A percentile compares a stretch with the other conserved stretches of the same genome.
These are phyloP conservation scores for Vanessa atalanta DNA, from an alignment of 1,140 invertebrate species.

Conservation along the genomic window DNA sequence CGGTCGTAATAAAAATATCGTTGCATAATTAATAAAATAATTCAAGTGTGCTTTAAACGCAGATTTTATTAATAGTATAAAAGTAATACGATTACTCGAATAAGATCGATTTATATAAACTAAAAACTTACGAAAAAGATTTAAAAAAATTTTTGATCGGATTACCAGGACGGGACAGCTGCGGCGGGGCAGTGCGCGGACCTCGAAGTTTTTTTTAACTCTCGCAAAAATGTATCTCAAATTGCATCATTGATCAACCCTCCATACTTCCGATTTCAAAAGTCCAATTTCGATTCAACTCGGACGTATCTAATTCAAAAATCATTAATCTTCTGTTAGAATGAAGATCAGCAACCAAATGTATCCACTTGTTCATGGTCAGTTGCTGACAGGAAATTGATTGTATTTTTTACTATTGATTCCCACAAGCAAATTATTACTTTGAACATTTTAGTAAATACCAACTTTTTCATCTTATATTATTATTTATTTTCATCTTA, in stretches of 20 bases:
- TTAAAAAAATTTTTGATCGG: conserved; percentile 66
- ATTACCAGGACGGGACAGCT: conserved; percentile 71
- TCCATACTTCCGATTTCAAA: conserved; percentile 71
- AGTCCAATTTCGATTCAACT: conserved; percentile 76
- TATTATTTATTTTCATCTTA: neutral
- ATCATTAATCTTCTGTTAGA: conserved; percentile 74
- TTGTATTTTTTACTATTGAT: conserved; percentile 56
- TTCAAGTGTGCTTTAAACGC: neutral
- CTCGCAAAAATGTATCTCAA: conserved; percentile 70
- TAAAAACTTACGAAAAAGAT: conserved; percentile 53
- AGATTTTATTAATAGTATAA: conserved; percentile 2
- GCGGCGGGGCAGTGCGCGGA: conserved; percentile 63
- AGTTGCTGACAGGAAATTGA: conserved; percentile 79
- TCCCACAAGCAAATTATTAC: conserved; percentile 36
- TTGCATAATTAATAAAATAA: neutral
- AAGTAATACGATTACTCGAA: conserved; percentile 36
- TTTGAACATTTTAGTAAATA: neutral
- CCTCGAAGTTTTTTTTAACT: conserved; percentile 60
- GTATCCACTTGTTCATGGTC: conserved; percentile 74
- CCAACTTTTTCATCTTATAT: neutral
- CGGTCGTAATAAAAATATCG: neutral
- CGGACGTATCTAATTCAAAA: conserved; percentile 76
- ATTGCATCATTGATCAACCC: conserved; percentile 66
- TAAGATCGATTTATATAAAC: conserved; percentile 11
- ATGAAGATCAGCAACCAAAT: conserved; percentile 46